A percentile compares a stretch with the other conserved stretches of the same genome.
phyloP scores from a whole-genome alignment of 2,797 vertebrate genomes.

The Pangasius krempfi region DNA sequence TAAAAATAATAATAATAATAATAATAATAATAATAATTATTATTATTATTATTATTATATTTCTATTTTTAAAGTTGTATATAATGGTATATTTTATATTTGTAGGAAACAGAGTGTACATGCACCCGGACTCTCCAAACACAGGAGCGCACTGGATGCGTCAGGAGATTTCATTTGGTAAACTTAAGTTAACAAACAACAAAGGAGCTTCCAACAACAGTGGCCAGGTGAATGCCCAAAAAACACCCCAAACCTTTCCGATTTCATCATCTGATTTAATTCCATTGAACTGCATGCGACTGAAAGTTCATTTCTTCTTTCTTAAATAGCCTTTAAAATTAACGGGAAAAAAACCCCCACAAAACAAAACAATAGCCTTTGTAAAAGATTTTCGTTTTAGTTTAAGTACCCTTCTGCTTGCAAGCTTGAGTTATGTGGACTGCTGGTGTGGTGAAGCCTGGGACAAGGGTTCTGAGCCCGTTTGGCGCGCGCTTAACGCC shows the following conservation, averaged over 20 bases:
- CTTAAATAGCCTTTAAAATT: background rate
- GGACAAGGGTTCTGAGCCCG: background rate
- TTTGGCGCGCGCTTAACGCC: background rate
- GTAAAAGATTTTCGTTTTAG: background rate
- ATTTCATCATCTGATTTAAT: background rate
- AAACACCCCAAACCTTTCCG: background rate
- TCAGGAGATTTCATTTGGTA: slow-evolving; percentile 98
- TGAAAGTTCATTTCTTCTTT: background rate
- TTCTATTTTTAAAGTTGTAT: background rate
- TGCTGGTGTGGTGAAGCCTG: background rate
- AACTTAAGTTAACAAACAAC: slow-evolving; percentile 98
- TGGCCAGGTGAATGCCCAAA: slow-evolving; percentile 82
- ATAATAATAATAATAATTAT: too few species aligned
- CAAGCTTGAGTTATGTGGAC: background rate
- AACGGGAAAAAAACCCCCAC: background rate
- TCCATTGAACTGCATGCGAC: background rate
- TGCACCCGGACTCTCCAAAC: slow-evolving; percentile 98
- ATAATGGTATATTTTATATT: slow-evolving; percentile 3
- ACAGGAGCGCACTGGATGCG: slow-evolving; percentile 99
- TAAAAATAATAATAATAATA: too few species aligned
- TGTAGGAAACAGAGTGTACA: slow-evolving; percentile 94
- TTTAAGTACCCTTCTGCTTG: background rate
- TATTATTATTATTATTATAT: background rate
- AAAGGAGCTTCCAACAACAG: slow-evolving; percentile 99
- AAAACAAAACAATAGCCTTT: background rate